Evolutionary conservation across 30 jellyfish, hydroid and myxozoan species (phyloP).

Genomic region (Aurelia sp.): DNA sequence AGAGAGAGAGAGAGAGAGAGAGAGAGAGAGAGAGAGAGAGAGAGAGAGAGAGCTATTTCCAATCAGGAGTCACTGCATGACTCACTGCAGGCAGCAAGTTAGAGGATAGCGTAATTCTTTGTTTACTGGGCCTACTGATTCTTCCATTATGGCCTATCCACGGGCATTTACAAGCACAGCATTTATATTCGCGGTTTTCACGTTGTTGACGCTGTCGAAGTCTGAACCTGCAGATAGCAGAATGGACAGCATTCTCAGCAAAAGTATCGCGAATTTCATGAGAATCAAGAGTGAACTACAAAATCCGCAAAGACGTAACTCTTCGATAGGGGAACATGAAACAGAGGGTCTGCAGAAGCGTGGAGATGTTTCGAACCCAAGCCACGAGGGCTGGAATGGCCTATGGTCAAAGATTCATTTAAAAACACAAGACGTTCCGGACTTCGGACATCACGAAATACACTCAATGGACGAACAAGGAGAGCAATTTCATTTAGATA

Average conservation of each 20-base stretch:
- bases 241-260: slow-evolving; percentile 27
- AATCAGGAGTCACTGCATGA: too few relatives aligned
- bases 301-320: not conserved
- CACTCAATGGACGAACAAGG: slow-evolving; percentile 59
- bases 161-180: too few relatives aligned
- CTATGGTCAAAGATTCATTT: slow-evolving; percentile 4
- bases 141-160: too few relatives aligned
- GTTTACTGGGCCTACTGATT: too few relatives aligned
- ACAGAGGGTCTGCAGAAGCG: not conserved
- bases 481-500: slow-evolving; percentile 49
- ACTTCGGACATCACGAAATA: slow-evolving; percentile 59
- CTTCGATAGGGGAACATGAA: not conserved
- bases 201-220: too few relatives aligned
- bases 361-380: slow-evolving; percentile 18
- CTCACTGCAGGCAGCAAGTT: too few relatives aligned
- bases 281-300: slow-evolving; percentile 5
- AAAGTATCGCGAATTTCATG: slow-evolving; percentile 44
- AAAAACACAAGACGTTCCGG: slow-evolving; percentile 41
- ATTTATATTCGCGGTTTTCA: too few relatives aligned
- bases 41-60: too few relatives aligned
- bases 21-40: too few relatives aligned
- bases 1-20: too few relatives aligned
- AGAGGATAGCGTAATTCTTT: too few relatives aligned
- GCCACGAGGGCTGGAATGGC: slow-evolving; percentile 66
- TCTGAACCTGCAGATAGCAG: too few relatives aligned